These are phyloP conservation scores for Orgyia antiqua DNA, from an alignment of 2,888 invertebrate genomes.

Conservation along the genomic window DNA sequence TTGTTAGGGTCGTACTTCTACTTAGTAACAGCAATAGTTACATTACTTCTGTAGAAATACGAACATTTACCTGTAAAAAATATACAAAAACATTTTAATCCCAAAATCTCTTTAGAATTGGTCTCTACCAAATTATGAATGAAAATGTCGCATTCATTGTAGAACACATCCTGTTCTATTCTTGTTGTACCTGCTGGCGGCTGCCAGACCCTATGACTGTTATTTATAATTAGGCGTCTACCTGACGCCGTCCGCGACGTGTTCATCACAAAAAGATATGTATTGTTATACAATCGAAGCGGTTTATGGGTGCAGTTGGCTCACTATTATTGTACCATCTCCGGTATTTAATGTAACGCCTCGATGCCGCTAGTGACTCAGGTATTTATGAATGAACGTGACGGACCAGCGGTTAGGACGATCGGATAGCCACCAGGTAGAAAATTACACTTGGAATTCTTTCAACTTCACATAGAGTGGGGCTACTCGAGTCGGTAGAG, in stretches of 20 bases:
- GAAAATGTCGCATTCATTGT: conserved; percentile 37
- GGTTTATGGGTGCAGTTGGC: conserved; percentile 46
- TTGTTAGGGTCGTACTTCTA: too few species aligned
- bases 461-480: conserved; percentile 68
- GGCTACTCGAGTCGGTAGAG: conserved; percentile 65
- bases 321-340: conserved; percentile 44
- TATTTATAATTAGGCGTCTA: conserved; percentile 65
- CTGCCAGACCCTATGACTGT: conserved; percentile 47
- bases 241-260: conserved; percentile 58
- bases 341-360: conserved; percentile 45
- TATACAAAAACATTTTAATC: conserved; percentile 4
- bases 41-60: too few species aligned
- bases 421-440: conserved; percentile 68
- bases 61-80: too few species aligned
- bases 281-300: conserved; percentile 56
- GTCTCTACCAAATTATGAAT: conserved; percentile 28
- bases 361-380: conserved; percentile 43
- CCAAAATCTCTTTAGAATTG: conserved; percentile 15
- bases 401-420: conserved; percentile 59
- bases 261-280: conserved; percentile 58
- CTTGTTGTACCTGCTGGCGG: conserved; percentile 36
- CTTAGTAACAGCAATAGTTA: too few species aligned
- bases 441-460: conserved; percentile 75
- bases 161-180: conserved; percentile 65
- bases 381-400: conserved; percentile 78